These are phyloP conservation scores for Corbicula japonica DNA, from an alignment of 2,888 invertebrate genomes.

Conservation along the genomic window DNA sequence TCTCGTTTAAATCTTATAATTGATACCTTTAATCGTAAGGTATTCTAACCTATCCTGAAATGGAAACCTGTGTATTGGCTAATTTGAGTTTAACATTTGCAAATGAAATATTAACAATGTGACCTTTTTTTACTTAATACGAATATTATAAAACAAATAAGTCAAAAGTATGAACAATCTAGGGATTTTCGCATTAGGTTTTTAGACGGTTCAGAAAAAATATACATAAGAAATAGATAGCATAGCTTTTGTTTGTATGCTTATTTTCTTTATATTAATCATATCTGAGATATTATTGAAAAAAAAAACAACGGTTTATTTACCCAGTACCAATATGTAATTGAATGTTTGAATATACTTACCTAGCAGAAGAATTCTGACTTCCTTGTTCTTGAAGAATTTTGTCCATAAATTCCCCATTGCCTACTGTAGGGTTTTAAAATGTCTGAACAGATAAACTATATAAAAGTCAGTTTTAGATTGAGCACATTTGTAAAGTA, in stretches of 20 bases:
- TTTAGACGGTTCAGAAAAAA: background rate
- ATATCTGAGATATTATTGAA: background rate
- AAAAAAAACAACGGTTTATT: background rate
- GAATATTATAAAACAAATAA: too few species aligned
- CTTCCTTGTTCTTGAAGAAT: constrained; percentile 73
- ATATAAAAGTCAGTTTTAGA: too few species aligned
- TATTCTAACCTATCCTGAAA: too few species aligned
- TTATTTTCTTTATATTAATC: background rate
- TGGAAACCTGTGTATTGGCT: too few species aligned
- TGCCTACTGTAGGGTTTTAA: too few species aligned
- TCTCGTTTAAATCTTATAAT: too few species aligned
- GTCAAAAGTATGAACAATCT: background rate
- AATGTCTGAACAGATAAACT: too few species aligned
- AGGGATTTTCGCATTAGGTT: background rate
- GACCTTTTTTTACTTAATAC: too few species aligned
- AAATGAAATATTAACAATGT: too few species aligned
- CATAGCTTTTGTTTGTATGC: background rate
- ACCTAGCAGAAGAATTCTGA: constrained; percentile 75
- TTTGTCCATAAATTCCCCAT: constrained; percentile 77
- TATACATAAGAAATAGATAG: background rate
- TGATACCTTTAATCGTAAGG: too few species aligned
- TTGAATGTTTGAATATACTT: constrained; percentile 35
- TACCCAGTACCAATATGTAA: background rate
- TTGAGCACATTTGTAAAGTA: too few species aligned
- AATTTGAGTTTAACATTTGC: too few species aligned